Percentiles rank a stretch among this genome's conserved stretches.
Evolutionary conservation across 2,113 vertebrate species (phyloP).

Genomic region (Lagenorhynchus albirostris): DNA sequence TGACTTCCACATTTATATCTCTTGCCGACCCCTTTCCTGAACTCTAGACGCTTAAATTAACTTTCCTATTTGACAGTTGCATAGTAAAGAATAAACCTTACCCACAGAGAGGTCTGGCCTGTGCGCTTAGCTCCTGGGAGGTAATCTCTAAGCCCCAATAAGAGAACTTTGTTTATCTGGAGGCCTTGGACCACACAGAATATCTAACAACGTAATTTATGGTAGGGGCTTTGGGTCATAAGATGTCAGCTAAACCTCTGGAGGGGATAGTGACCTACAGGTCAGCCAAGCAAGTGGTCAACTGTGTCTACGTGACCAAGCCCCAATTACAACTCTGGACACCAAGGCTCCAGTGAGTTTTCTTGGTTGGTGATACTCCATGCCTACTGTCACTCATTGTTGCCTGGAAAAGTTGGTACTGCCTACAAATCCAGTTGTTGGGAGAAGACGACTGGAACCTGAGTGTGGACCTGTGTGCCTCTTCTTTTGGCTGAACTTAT

Average conservation of each 20-base stretch:
- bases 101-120: neutral
- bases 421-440: neutral
- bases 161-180: neutral
- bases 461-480: neutral
- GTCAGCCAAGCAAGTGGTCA: neutral
- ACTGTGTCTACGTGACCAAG: neutral
- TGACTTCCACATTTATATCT: neutral
- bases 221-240: too few relatives aligned
- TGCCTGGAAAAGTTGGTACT: neutral
- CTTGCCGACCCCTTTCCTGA: neutral
- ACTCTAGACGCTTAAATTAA: neutral
- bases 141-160: neutral
- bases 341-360: neutral
- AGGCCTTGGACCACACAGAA: neutral
- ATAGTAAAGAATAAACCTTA: neutral
- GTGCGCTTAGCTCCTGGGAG: neutral
- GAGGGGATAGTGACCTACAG: neutral
- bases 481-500: neutral
- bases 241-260: neutral
- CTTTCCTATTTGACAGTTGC: neutral
- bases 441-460: neutral
- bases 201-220: neutral
- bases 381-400: neutral
- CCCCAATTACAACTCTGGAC: neutral
- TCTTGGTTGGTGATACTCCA: neutral